Conservation (phyloP, 1,140 invertebrate species). For the Pseudobourletiella spinata region DNA sequence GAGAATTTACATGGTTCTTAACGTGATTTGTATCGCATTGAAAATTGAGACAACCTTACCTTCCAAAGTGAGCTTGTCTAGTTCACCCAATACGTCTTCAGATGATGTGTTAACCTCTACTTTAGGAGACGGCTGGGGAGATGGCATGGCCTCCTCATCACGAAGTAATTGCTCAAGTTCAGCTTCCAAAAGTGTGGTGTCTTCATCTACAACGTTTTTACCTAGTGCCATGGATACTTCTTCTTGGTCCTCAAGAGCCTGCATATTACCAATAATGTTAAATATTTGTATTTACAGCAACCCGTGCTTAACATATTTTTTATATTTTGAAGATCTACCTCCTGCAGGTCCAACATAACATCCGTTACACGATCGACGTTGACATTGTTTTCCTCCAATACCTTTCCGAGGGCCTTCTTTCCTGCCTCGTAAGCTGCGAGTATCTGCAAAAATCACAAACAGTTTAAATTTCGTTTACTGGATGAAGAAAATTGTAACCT, state of each 20-base stretch:
- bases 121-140: neutral
- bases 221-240: constrained; percentile 15
- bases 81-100: neutral
- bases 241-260: constrained; percentile 15
- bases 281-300: neutral
- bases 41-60: too few species aligned
- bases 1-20: too few species aligned
- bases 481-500: constrained; percentile 5
- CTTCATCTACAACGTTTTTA: constrained; percentile 5
- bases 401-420: constrained; percentile 16
- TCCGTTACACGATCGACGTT: constrained; percentile 18
- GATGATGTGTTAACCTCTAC: neutral
- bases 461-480: constrained; percentile 17
- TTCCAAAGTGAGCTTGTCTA: neutral
- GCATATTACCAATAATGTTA: neutral
- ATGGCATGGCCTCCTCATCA: neutral
- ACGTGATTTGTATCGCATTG: too few species aligned
- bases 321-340: constrained; percentile 8
- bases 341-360: constrained; percentile 28
- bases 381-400: constrained; percentile 18
- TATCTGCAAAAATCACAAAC: neutral
- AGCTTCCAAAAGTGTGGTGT: neutral
- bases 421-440: constrained; percentile 19
- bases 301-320: neutral
- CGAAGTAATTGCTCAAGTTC: neutral